phyloP scores from a whole-genome alignment of 1,140 invertebrate species.

The Neodiprion fabricii region DNA sequence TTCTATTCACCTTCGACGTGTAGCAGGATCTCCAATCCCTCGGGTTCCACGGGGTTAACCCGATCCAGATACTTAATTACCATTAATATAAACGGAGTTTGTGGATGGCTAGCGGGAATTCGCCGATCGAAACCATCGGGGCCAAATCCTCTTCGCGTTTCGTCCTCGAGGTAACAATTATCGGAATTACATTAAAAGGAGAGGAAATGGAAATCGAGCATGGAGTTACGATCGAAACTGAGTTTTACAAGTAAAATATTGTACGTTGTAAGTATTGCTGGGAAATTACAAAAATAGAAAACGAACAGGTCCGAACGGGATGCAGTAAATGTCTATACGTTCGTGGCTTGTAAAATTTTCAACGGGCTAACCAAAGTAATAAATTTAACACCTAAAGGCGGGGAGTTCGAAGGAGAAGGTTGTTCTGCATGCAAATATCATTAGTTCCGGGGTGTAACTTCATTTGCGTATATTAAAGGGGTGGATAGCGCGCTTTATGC shows the following conservation, averaged over 20 bases:
- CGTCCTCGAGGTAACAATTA: too few species aligned
- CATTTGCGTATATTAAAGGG: constrained; percentile 58
- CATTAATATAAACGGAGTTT: not conserved
- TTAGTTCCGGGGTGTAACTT: constrained; percentile 58
- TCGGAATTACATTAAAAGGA: too few species aligned
- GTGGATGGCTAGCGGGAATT: not conserved
- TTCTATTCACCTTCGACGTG: not conserved
- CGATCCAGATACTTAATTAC: not conserved
- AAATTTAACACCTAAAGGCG: constrained; percentile 22
- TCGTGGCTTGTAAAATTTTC: constrained; percentile 31
- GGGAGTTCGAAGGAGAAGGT: constrained; percentile 52
- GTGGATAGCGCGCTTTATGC: constrained; percentile 51
- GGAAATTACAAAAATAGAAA: too few species aligned
- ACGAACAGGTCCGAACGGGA: too few species aligned
- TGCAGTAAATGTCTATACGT: too few species aligned
- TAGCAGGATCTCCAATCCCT: not conserved
- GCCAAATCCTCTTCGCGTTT: not conserved
- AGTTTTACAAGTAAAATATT: too few species aligned
- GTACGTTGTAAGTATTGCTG: too few species aligned
- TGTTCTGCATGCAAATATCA: constrained; percentile 58
- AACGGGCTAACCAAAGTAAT: constrained; percentile 32
- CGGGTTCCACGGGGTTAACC: not conserved
- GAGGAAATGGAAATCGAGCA: too few species aligned
- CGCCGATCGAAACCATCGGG: not conserved
- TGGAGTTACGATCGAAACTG: too few species aligned